Base-by-base conservation (phyloP, 2,888 invertebrate genomes). In the Bimastos eiseni region DNA sequence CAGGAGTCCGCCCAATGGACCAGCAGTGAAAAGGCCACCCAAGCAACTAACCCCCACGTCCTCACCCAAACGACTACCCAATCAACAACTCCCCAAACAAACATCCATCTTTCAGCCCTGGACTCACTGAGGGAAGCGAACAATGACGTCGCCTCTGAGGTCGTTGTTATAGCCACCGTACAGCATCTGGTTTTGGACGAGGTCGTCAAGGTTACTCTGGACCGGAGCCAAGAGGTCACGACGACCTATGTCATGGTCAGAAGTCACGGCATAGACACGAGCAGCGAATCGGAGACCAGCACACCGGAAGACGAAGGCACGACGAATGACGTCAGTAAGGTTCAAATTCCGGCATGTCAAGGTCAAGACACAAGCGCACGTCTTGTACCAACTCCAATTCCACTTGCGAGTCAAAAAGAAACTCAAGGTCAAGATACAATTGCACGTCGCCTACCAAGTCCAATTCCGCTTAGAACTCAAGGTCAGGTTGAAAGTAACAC, bases 191-290 rank as follows among this genome's bases (percentile, higher is more conserved):
- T 86, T 30, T 86, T 37, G 86, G 86, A 34, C 8, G 86, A 86
- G 86, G 86, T 86, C 86, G 86, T 86, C 86, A 86, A 86, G 86
- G 86, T 86, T 0, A 86, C 86, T 34, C 36, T 86, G 86, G 86
- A 86, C 37, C 86, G 86, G 24, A 86, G 86, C 36, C 86, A 86
- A 86, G 86, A 86, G 86, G 34, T 86, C 36, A 86, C 86, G n/a
- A 8, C 36, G 36, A 86, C 86, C 34, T 86, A 36, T 37, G 34
- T 86, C 36, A 30, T 36, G 24, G 37, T 86, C 36, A 37, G 36
- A 86, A 36, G 86, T 24, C 36, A 86, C 86, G 86, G 37, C 36
- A 36, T 21, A 24, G 86, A 86, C 34, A 36, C 37, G 36, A 86
- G 36, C 37, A 86, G 86, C 86, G 86, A 86, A 37, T 86, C 86